Percentiles rank a stretch among this genome's conserved stretches.
Evolutionary conservation across 2,113 vertebrate genomes (phyloP).

Genomic region (Copsychus sechellarum): DNA sequence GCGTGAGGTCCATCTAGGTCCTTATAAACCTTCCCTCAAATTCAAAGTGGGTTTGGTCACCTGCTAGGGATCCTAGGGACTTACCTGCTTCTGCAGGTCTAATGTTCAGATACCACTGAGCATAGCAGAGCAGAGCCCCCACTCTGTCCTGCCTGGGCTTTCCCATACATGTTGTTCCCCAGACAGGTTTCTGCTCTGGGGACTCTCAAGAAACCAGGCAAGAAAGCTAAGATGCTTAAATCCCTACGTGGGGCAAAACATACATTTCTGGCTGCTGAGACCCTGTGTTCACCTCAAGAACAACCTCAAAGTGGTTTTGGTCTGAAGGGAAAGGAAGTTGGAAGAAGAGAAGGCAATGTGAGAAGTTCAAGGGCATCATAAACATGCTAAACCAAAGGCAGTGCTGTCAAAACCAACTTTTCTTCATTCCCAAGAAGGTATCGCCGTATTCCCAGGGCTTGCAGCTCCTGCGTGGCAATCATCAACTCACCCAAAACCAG

Average conservation of each 20-base stretch:
- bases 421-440: not conserved
- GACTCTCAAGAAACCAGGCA: not conserved
- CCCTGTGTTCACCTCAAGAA: not conserved
- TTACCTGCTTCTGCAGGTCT: not conserved
- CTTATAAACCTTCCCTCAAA: not conserved
- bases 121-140: not conserved
- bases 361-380: not conserved
- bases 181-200: not conserved
- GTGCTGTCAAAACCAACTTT: not conserved
- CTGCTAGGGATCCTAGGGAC: not conserved
- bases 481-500: not conserved
- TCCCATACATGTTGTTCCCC: not conserved
- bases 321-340: not conserved
- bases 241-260: not conserved
- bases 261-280: not conserved
- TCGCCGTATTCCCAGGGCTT: not conserved
- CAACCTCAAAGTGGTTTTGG: not conserved
- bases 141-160: not conserved
- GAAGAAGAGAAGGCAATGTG: not conserved
- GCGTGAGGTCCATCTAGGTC: not conserved
- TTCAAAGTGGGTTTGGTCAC: not conserved
- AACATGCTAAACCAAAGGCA: not conserved
- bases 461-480: not conserved
- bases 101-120: not conserved
- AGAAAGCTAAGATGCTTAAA: not conserved